Evolutionary conservation across 2,113 vertebrate genomes (phyloP).

Genomic region (Genyomyrus donnyi): DNA sequence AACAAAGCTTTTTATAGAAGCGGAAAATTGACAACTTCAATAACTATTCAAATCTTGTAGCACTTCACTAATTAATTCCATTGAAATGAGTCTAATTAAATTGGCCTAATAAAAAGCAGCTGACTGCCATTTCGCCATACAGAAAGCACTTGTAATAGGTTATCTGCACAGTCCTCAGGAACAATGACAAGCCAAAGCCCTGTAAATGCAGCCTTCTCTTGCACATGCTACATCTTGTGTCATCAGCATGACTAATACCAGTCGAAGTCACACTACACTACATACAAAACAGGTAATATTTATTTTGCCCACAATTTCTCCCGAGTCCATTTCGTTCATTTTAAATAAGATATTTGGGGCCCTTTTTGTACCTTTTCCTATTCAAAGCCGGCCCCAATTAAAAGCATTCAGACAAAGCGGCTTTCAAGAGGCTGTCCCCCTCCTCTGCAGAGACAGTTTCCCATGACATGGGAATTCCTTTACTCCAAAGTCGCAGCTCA

Average conservation of each 20-base stretch:
- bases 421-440: constrained; percentile 40
- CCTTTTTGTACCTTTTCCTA: constrained; percentile 40
- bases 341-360: constrained; percentile 38
- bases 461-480: constrained; percentile 50
- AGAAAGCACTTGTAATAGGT: constrained; percentile 44
- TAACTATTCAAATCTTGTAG: constrained; percentile 46
- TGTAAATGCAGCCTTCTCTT: constrained; percentile 37
- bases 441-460: constrained; percentile 33
- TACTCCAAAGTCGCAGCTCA: constrained; percentile 37
- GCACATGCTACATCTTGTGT: constrained; percentile 17
- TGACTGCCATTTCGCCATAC: constrained; percentile 38
- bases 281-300: constrained; percentile 1
- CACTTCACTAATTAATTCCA: constrained; percentile 55
- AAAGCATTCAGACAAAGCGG: constrained; percentile 41
- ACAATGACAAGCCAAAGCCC: constrained; percentile 40
- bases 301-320: constrained; percentile 14
- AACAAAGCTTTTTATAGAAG: constrained; percentile 48
- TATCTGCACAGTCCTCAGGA: constrained; percentile 42
- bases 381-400: constrained; percentile 42
- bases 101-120: constrained; percentile 52
- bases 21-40: constrained; percentile 43
- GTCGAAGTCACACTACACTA: constrained; percentile 7
- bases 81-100: constrained; percentile 59
- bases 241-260: background rate
- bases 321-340: constrained; percentile 33